Evolutionary conservation across 2,888 invertebrate genomes (phyloP), one percentile per base, ranked within the genome.

Genomic region (Apotomis betuletana): DNA sequence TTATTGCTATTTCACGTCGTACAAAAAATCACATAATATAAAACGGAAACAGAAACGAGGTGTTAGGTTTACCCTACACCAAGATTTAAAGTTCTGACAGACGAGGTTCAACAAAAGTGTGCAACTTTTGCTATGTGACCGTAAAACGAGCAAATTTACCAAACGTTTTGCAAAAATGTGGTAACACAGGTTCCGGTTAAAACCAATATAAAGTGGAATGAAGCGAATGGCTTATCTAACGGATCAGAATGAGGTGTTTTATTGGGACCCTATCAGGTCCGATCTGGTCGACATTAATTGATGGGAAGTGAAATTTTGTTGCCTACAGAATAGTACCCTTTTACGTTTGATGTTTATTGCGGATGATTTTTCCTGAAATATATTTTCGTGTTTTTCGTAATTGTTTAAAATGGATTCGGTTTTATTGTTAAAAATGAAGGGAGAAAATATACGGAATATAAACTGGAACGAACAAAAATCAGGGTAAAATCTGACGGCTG

Each of bases 211-310:
- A 65, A 60, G 52, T 59, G 60, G 64, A 51, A 69, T 69, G 41
- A 69, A 69, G 69, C 60, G 9, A 4, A 10, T 15, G 46, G 46
- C 15, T 63, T 71, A 71, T 67, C 71, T 67, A 57, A 61, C 61
- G 71, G 67, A 67, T 71, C 71, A 67, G 55, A 67, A 71, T 67
- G 67, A 71, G 61, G 71, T 71, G 71, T 71, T 71, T 71, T 61
- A 71, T 71, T 62, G 58, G 62, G 51, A 36, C 51, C 67, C 71
- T 71, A 71, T 67, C 69, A 51, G 61, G 15, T 27, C 71, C 71
- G 44, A 67, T 71, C 67, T 57, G 61, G 51, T 71, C 51, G 61
- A 67, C 62, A 71, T 71, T 71, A 67, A 71, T 67, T 71, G 67
- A 71, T 67, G 67, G 71, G 44, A 67, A 67, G 57, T 62, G 71